Conservation (phyloP, 2,113 vertebrate genomes). For the Lampris incognitus region DNA sequence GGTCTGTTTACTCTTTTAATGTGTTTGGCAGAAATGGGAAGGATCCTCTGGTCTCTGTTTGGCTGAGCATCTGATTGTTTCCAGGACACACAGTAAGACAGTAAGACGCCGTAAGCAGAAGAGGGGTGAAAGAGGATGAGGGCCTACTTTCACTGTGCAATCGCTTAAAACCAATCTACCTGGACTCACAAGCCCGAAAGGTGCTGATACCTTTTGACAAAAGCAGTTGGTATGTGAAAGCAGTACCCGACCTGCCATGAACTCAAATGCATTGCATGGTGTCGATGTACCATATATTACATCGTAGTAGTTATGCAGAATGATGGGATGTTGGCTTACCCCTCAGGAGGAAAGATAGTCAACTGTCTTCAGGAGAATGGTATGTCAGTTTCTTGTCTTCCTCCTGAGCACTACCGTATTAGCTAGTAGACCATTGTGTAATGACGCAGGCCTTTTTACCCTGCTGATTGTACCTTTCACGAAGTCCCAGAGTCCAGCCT, state of each 20-base stretch:
- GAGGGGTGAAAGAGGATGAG: neutral
- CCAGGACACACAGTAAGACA: conserved; percentile 31
- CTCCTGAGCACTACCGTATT: conserved; percentile 12
- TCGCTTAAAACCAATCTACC: conserved; percentile 62
- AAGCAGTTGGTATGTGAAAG: conserved; percentile 28
- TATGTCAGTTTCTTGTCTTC: conserved; percentile 3
- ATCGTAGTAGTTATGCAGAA: conserved; percentile 58
- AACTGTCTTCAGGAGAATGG: neutral
- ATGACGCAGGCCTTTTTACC: conserved; percentile 1
- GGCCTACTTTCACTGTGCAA: conserved; percentile 66
- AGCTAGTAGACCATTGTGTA: neutral
- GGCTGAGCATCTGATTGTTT: conserved; percentile 38
- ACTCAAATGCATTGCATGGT: conserved; percentile 65
- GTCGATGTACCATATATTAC: conserved; percentile 56
- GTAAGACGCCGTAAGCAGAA: neutral
- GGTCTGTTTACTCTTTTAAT: conserved; percentile 33
- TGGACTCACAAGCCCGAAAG: conserved; percentile 38
- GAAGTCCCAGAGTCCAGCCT: conserved; percentile 14
- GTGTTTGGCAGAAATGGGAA: conserved; percentile 33
- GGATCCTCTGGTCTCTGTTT: conserved; percentile 32
- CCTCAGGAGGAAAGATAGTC: conserved; percentile 15
- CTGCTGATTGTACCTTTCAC: conserved; percentile 14
- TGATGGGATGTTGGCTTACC: conserved; percentile 44
- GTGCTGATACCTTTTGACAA: conserved; percentile 44
- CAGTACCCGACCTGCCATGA: conserved; percentile 7